Base-by-base conservation (phyloP, 2,797 vertebrate species). In the Babyrousa celebensis region DNA sequence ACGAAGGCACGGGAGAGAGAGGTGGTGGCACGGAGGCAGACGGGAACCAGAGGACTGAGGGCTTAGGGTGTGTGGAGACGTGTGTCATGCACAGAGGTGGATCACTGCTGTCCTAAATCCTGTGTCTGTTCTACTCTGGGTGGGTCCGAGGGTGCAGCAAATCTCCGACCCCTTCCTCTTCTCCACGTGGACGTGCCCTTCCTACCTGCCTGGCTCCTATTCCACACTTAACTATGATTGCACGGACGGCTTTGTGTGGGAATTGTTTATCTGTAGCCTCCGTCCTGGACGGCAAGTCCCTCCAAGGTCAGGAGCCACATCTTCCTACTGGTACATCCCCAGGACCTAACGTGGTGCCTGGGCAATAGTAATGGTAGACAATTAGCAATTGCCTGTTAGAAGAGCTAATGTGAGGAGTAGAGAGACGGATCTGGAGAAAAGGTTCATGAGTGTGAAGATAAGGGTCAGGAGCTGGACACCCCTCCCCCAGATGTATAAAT, bases 11-110 rank as follows among this genome's bases (percentile, higher is more conserved):
- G 17, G 20, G 18, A 80, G 40, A 83, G 12, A 72, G n/a, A 32
- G 3, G 20, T 32, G 32, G 27, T 21, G 1, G 43, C 27, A 85
- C 7, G 12, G 65, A 83, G 43, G 65, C 56, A 60, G 32, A 27
- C 0, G n/a, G 48, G 14, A 80, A 15, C 5, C 23, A 62, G 10
- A 63, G 8, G 18, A 8, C 48, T 68, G 52, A 15, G 25, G 63
- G 40, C 23, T 68, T 62, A 21, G 1, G n/a, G 10, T 12, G 3
- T 36, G 60, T 3, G 27, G 72, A 79, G 25, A 72, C 0, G 0
- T 65, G 29, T 40, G 20, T 68, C 29, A 67, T 12, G 18, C 29
- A 80, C 80, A 48, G 68, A 89, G 36, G 18, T 15, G 25, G 27
- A 12, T 25, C 21, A 14, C 74, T 16, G 12, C 16, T 18, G 4